These are phyloP conservation scores for Dendroctonus valens DNA, from an alignment of 1,140 invertebrate species.

Conservation along the genomic window DNA sequence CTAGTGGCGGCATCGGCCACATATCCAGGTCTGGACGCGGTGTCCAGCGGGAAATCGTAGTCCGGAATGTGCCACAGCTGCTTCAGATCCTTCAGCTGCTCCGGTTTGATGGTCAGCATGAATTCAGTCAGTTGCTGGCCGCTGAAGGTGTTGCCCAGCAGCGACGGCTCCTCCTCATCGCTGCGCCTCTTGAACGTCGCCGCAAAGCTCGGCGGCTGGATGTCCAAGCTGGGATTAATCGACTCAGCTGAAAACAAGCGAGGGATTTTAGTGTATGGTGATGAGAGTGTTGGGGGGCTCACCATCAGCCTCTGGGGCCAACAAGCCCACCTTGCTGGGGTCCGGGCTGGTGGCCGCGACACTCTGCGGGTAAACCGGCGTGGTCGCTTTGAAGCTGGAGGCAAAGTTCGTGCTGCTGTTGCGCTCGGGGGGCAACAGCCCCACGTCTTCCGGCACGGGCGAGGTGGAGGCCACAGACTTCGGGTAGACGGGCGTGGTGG, in stretches of 20 bases:
- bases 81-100: constrained; percentile 43
- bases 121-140: constrained; percentile 32
- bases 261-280: too few species aligned
- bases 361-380: constrained; percentile 41
- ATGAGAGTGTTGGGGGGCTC: not conserved
- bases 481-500: constrained; percentile 40
- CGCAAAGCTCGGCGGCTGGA: constrained; percentile 38
- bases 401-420: constrained; percentile 25
- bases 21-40: constrained; percentile 40
- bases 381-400: constrained; percentile 41
- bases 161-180: constrained; percentile 26
- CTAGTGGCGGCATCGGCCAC: not conserved
- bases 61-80: constrained; percentile 47
- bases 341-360: constrained; percentile 36
- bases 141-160: constrained; percentile 26
- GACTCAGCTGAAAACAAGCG: too few species aligned
- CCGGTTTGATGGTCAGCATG: constrained; percentile 37
- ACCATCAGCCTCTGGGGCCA: constrained; percentile 26
- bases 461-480: constrained; percentile 30
- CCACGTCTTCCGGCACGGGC: constrained; percentile 32
- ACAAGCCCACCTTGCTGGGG: constrained; percentile 33
- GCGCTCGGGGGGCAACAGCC: constrained; percentile 35
- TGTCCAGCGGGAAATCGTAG: constrained; percentile 48
- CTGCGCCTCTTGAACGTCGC: constrained; percentile 23
- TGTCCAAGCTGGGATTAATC: not conserved